Conservation (phyloP, 2,797 vertebrate species). For the Gastrophryne carolinensis region DNA sequence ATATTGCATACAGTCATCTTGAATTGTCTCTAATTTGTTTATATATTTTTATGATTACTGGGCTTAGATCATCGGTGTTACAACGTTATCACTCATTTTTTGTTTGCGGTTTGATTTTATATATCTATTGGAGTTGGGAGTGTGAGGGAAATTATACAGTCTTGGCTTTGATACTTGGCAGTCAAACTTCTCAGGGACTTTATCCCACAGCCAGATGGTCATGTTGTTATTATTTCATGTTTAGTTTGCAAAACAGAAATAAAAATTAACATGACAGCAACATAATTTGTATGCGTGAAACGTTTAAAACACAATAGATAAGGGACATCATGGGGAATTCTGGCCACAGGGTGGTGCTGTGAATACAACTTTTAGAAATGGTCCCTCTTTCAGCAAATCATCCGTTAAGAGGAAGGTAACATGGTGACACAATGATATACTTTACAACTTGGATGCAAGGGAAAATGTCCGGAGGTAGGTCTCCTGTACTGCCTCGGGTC, state of each 20-base stretch:
- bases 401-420: too few species aligned
- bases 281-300: slow-evolving; percentile 6
- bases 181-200: slow-evolving; percentile 65
- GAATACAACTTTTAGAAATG: too few species aligned
- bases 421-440: too few species aligned
- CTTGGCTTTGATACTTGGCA: slow-evolving; percentile 70
- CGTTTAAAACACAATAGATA: background rate
- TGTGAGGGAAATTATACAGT: slow-evolving; percentile 63
- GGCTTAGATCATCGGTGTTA: background rate
- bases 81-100: slow-evolving; percentile 12
- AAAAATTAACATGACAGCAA: slow-evolving; percentile 23
- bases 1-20: too few species aligned
- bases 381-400: too few species aligned
- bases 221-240: slow-evolving; percentile 74
- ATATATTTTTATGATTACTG: background rate
- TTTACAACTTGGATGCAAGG: too few species aligned
- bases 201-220: slow-evolving; percentile 77
- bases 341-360: too few species aligned
- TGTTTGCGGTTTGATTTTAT: slow-evolving; percentile 3
- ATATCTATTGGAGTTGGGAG: slow-evolving; percentile 57
- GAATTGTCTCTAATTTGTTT: too few species aligned
- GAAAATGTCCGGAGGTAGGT: too few species aligned
- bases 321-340: too few species aligned
- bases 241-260: slow-evolving; percentile 66
- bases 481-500: too few species aligned